These are phyloP conservation scores for Tetropium fuscum DNA, from an alignment of 2,888 invertebrate genomes.

Conservation along the genomic window DNA sequence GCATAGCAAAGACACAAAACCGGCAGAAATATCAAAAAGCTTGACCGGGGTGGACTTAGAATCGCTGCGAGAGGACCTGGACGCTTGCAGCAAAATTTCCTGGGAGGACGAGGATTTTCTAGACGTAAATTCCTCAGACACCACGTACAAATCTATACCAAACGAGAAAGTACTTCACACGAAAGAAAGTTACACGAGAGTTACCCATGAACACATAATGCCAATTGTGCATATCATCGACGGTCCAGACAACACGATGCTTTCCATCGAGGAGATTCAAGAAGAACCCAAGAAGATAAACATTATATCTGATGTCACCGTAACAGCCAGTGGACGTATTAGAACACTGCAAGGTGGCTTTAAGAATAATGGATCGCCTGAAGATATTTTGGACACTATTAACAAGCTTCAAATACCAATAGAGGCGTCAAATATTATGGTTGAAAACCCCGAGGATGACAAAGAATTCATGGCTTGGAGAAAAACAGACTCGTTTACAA, in stretches of 20 bases:
- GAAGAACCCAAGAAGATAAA: constrained; percentile 11
- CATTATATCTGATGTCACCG: constrained; percentile 18
- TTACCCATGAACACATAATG: constrained; percentile 30
- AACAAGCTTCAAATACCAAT: neutral
- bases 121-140: neutral
- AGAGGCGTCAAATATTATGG: no score
- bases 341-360: neutral
- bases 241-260: constrained; percentile 42
- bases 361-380: neutral
- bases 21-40: neutral
- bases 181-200: neutral
- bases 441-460: no score
- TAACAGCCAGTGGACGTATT: neutral
- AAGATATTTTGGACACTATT: neutral
- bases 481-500: no score
- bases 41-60: constrained; percentile 10
- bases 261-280: constrained; percentile 29
- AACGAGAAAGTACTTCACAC: neutral
- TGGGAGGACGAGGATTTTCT: constrained; percentile 22
- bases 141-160: neutral
- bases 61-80: constrained; percentile 40
- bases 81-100: constrained; percentile 33
- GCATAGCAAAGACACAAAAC: neutral
- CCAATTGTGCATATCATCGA: constrained; percentile 39
- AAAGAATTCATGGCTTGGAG: no score